These are phyloP conservation scores for Pseudorhombus dupliciocellatus DNA, from an alignment of 2,113 vertebrate genomes.

Conservation along the genomic window DNA sequence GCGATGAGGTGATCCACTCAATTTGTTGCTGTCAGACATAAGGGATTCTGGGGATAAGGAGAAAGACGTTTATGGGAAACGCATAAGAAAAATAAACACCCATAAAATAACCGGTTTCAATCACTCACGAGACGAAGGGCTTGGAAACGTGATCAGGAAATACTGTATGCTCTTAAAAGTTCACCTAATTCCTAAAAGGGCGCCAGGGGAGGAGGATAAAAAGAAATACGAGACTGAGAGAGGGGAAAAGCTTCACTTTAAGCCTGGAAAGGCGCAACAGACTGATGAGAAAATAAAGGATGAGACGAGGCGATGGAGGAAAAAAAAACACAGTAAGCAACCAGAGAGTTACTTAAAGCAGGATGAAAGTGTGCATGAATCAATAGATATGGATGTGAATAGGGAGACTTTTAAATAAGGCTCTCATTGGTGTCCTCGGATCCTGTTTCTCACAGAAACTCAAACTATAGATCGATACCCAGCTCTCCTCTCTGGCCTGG, in stretches of 20 bases:
- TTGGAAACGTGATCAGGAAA: constrained; percentile 52
- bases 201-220: constrained; percentile 20
- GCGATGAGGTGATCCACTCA: constrained; percentile 62
- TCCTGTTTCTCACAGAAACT: constrained; percentile 78
- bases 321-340: constrained; percentile 43
- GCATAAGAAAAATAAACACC: constrained; percentile 66
- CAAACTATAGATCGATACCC: constrained; percentile 72
- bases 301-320: constrained; percentile 27
- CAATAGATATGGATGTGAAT: constrained; percentile 77
- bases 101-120: constrained; percentile 60
- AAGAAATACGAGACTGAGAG: constrained; percentile 39
- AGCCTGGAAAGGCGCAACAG: constrained; percentile 2
- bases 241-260: constrained; percentile 26
- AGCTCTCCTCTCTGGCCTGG: constrained; percentile 48
- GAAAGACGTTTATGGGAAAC: constrained; percentile 57
- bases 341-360: constrained; percentile 69
- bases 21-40: constrained; percentile 68
- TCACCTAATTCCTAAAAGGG: constrained; percentile 32
- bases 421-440: constrained; percentile 67
- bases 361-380: constrained; percentile 70
- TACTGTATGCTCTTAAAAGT: constrained; percentile 46
- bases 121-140: constrained; percentile 55
- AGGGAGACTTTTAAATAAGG: constrained; percentile 77
- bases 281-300: constrained; percentile 27
- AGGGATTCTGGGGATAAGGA: constrained; percentile 54